Conservation (phyloP, 2,888 invertebrate genomes). For the Seira ritae region DNA sequence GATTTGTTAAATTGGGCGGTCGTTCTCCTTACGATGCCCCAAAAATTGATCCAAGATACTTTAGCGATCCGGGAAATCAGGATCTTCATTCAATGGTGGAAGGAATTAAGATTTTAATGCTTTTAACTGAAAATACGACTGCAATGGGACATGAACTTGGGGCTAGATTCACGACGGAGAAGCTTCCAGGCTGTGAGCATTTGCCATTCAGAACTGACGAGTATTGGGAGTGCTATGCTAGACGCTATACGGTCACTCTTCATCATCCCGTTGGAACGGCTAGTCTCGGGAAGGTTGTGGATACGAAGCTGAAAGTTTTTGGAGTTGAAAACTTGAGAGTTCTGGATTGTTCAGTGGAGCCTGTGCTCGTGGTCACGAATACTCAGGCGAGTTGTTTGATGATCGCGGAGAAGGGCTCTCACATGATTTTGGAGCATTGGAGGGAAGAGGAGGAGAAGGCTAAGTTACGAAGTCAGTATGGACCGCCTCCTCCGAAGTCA, state of each 20-base stretch:
- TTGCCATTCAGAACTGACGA: not conserved
- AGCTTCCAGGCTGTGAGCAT: not conserved
- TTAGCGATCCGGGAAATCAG: not conserved
- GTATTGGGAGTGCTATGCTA: slow-evolving; percentile 41
- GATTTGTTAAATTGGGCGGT: slow-evolving; percentile 46
- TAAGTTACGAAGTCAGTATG: no score
- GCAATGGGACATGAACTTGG: not conserved
- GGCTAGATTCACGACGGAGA: not conserved
- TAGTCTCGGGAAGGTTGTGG: slow-evolving; percentile 37
- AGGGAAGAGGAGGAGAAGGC: not conserved
- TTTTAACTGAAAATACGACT: not conserved
- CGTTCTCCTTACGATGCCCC: slow-evolving; percentile 35
- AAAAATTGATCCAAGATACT: slow-evolving; percentile 56
- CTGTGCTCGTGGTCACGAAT: slow-evolving; percentile 47
- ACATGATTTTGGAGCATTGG: slow-evolving; percentile 55
- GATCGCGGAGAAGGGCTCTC: slow-evolving; percentile 62
- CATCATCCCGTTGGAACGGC: slow-evolving; percentile 62
- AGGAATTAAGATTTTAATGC: not conserved
- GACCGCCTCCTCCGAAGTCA: no score
- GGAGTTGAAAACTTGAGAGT: slow-evolving; percentile 52
- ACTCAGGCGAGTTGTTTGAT: slow-evolving; percentile 48
- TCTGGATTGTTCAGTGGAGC: slow-evolving; percentile 35
- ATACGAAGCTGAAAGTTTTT: slow-evolving; percentile 30
- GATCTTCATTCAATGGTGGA: not conserved
- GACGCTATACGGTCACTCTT: slow-evolving; percentile 47